Evolutionary conservation across 2,888 invertebrate genomes (phyloP).

Genomic region (Blastobasis lacticolella): DNA sequence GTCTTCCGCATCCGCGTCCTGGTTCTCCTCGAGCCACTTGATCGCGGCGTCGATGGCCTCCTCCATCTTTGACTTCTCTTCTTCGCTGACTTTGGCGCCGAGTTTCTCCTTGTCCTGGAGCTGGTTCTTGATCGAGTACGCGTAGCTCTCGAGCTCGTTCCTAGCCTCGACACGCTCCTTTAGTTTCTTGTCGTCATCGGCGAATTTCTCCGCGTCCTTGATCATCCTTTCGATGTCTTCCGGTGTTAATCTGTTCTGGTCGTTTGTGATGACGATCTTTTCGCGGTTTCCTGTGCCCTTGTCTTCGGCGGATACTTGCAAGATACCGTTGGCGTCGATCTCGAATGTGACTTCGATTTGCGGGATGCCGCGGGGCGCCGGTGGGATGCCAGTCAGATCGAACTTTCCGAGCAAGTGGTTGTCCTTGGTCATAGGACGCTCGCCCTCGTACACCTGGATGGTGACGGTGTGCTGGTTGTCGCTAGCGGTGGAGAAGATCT

Average conservation of each 20-base stretch:
- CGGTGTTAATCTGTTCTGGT: constrained; percentile 96
- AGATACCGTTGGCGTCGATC: constrained; percentile 95
- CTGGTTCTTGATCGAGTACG: constrained; percentile 98
- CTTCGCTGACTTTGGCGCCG: constrained; percentile 88
- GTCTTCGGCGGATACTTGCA: constrained; percentile 98
- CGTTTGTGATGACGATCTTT: constrained; percentile 99
- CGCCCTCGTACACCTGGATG: constrained; percentile 98
- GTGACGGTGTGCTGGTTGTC: constrained; percentile 99
- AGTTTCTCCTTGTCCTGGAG: constrained; percentile 97
- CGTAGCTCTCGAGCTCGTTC: constrained; percentile 97
- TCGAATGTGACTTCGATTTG: constrained; percentile 97
- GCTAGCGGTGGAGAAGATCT: constrained; percentile 99
- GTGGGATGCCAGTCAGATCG: constrained; percentile 97
- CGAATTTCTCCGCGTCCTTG: constrained; percentile 98
- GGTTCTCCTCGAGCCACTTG: constrained; percentile 98
- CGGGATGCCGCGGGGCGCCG: constrained; percentile 93
- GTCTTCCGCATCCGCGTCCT: constrained; percentile 92
- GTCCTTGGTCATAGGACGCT: constrained; percentile 99
- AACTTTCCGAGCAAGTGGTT: constrained; percentile 99
- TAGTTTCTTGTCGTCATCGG: constrained; percentile 98
- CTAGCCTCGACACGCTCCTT: constrained; percentile 96
- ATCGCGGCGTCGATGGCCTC: constrained; percentile 97
- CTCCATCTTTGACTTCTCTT: constrained; percentile 96
- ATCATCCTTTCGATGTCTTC: constrained; percentile 99
- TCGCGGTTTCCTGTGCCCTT: constrained; percentile 99